Evolutionary conservation across 2,797 vertebrate species (phyloP), one percentile per base, ranked within the genome.

Genomic region (Neomorphus geoffroyi): DNA sequence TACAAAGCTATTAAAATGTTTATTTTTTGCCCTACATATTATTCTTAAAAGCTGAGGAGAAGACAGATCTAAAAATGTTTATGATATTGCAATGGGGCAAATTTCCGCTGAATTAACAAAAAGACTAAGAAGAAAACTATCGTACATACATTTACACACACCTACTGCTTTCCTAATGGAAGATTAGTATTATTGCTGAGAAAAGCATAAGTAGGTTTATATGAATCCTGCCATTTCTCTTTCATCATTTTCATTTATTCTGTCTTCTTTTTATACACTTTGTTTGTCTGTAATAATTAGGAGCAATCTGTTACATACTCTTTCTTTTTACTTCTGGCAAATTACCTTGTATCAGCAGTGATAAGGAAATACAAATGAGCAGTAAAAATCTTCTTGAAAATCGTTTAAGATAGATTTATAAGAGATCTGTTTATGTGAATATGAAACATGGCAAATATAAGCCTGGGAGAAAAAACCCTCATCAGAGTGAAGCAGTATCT

Each of bases 301-400:
- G 60, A 92, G 26, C 53, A 73, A 48, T 80, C 11, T 61, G 65
- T 90, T 43, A 56, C 28, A 48, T 19, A 23, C 8, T 5, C 4
- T 64, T 33, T 61, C 24, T 90, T 24, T 93, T 88, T 75, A 81
- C 57, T 13, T 92, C 50, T 72, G 30, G 37, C 39, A 83, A 91
- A 94, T 91, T 88, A 67, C 24, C 24, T 74, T 28, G 1, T 78
- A 35, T 80, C 19, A 70, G 27, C 17, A 64, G 35, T 4, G 16
- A 86, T 75, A 91, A 9, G n/a, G 85, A 94, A 95, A 88, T 78
- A 78, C 13, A 93, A 90, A 83, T 62, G 18, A 89, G 48, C 12
- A 67, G 22, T 50, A 96, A 92, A 93, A 91, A 90, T 86, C 57
- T 91, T 66, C 64, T 21, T 80, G 62, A 90, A 93, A 92, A 88